Conservation (phyloP, 1,140 invertebrate genomes). For the Sitophilus oryzae region DNA sequence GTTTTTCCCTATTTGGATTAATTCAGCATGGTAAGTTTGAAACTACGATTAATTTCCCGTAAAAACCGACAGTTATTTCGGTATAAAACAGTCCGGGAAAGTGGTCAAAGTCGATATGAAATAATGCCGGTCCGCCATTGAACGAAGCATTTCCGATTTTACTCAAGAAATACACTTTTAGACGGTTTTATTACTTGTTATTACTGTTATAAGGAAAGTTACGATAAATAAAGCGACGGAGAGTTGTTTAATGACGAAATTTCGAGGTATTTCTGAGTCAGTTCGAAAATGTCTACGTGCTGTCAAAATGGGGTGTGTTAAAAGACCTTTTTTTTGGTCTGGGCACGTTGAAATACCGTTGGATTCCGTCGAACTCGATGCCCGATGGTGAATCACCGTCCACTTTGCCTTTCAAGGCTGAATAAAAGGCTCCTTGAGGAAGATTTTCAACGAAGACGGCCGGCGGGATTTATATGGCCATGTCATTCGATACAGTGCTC, state of each 20-base stretch:
- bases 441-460: too few relatives aligned
- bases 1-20: constrained; percentile 35
- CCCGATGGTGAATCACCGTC: constrained; percentile 11
- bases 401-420: constrained; percentile 14
- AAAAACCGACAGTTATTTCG: too few relatives aligned
- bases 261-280: too few relatives aligned
- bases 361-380: not conserved
- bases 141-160: constrained; percentile 30
- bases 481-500: too few relatives aligned
- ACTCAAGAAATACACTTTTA: constrained; percentile 3
- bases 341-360: constrained; percentile 13
- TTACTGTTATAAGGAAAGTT: too few relatives aligned
- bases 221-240: not conserved
- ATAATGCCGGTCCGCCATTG: constrained; percentile 26
- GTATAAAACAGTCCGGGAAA: too few relatives aligned
- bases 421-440: too few relatives aligned
- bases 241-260: too few relatives aligned
- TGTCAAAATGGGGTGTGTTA: constrained; percentile 20
- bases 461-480: too few relatives aligned
- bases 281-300: not conserved
- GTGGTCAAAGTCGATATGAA: not conserved
- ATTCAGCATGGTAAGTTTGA: constrained; percentile 41
- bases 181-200: not conserved
- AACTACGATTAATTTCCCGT: constrained; percentile 3
- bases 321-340: constrained; percentile 6